Base-by-base conservation (phyloP, 1,140 invertebrate genomes). In the Amphibalanus amphitrite region DNA sequence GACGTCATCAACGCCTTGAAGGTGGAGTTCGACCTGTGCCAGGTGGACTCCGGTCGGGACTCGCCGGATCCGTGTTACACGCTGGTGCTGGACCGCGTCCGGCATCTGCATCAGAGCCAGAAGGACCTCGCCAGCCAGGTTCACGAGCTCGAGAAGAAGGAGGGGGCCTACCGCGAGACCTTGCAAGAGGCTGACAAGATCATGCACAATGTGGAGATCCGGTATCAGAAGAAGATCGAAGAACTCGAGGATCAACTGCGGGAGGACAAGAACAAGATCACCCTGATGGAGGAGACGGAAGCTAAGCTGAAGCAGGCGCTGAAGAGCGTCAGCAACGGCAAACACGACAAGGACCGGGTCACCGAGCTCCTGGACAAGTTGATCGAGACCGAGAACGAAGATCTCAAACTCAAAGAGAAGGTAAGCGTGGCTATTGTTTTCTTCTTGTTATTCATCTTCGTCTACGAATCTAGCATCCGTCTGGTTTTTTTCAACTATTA, bases 111-210 rank as follows among this genome's bases (percentile, higher is more conserved):
- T 8, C 26, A 67, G 28, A 67, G 65, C 17, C n/a, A 67, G n/a
- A 26, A 28, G 10, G 23, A 67, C 65, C 65, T 67, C n/a, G n/a
- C 69, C 38, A 72, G 71, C 15, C 73, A 75, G 0, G 38, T 74
- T 0, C 71, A 74, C 64, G 74, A 76, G 65, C 68, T 70, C 69
- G 74, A 76, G 67, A 74, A 75, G 65, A 74, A 72, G 70, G 87
- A 89, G 76, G 81, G 83, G 8, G 84, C 87, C 0, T 89, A 89
- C 74, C 82, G 88, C 76, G 86, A 87, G 75, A 90, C 89, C 70
- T 80, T 91, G 74, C 85, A 87, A 74, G 84, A 88, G 71, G 88
- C 88, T 0, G 89, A 89, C 70, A 84, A 87, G 68, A 85, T 90
- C 78, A 88, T 89, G 84, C 84, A 85, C 0, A 85, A 87, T 67